These are phyloP conservation scores for Siphonodentalium dalli DNA, from an alignment of 2,888 invertebrate genomes.

Conservation along the genomic window DNA sequence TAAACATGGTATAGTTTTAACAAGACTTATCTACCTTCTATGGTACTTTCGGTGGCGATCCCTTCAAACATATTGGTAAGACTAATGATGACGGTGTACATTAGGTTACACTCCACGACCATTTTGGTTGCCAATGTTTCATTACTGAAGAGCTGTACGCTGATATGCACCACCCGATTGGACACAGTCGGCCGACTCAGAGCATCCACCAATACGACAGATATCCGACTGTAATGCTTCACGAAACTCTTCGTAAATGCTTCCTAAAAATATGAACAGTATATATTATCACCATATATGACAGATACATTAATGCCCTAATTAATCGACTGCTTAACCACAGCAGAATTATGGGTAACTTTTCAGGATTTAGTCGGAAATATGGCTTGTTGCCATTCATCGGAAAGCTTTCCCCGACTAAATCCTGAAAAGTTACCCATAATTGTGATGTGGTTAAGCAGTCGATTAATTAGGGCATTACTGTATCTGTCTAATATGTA, in stretches of 20 bases:
- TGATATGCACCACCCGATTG: slow-evolving; percentile 96
- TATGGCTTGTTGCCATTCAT: too few species aligned
- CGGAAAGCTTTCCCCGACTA: too few species aligned
- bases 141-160: slow-evolving; percentile 94
- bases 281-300: too few species aligned
- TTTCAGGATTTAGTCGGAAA: too few species aligned
- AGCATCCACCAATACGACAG: slow-evolving; percentile 75
- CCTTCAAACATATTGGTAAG: slow-evolving; percentile 92
- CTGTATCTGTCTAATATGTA: too few species aligned
- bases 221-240: slow-evolving; percentile 93
- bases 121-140: slow-evolving; percentile 88
- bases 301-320: too few species aligned
- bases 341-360: too few species aligned
- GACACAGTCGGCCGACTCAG: slow-evolving; percentile 72
- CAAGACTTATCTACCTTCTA: slow-evolving; percentile 85
- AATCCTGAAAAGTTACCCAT: too few species aligned
- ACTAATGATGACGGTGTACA: slow-evolving; percentile 92
- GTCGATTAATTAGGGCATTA: too few species aligned
- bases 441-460: too few species aligned
- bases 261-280: slow-evolving; percentile 69
- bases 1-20: too few species aligned
- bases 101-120: slow-evolving; percentile 86
- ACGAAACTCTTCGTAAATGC: slow-evolving; percentile 93
- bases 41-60: slow-evolving; percentile 84
- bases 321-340: too few species aligned